phyloP scores from a whole-genome alignment of 1,140 invertebrate genomes.

The Brachionus plicatilis region DNA sequence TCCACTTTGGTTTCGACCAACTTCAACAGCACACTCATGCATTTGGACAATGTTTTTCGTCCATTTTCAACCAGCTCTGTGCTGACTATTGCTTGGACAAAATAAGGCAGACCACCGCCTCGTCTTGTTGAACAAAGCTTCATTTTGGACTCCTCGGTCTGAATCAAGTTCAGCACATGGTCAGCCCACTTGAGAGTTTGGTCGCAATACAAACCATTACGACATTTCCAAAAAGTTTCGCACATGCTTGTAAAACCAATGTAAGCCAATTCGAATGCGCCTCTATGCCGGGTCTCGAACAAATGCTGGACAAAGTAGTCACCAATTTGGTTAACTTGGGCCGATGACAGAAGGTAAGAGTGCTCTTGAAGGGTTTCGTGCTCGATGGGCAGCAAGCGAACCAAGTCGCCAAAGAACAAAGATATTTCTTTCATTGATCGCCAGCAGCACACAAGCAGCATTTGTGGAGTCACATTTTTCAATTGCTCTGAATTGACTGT shows the following conservation, averaged over 20 bases:
- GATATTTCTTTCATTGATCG: conserved; percentile 70
- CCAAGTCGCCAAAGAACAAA: conserved; percentile 61
- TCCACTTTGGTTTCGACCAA: conserved; percentile 47
- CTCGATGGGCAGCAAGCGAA: conserved; percentile 13
- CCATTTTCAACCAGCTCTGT: conserved; percentile 43
- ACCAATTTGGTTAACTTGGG: conserved; percentile 46
- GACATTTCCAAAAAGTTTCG: conserved; percentile 61
- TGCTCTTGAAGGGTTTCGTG: conserved; percentile 18
- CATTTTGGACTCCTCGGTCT: conserved; percentile 20
- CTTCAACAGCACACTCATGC: conserved; percentile 62
- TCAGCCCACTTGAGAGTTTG: background rate
- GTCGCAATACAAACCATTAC: background rate
- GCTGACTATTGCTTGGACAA: conserved; percentile 65
- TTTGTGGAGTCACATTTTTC: conserved; percentile 32
- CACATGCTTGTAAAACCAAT: conserved; percentile 76
- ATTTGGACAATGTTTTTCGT: conserved; percentile 58
- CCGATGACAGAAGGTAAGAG: conserved; percentile 42
- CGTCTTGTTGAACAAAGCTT: conserved; percentile 73
- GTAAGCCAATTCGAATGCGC: conserved; percentile 89
- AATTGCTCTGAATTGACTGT: background rate
- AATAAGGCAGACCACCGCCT: conserved; percentile 83
- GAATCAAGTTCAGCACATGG: conserved; percentile 23
- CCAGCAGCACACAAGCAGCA: conserved; percentile 79
- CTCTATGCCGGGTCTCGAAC: conserved; percentile 79
- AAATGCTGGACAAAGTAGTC: conserved; percentile 50